Base-by-base conservation (phyloP, 2,888 invertebrate genomes). In the Cyclophora punctaria region DNA sequence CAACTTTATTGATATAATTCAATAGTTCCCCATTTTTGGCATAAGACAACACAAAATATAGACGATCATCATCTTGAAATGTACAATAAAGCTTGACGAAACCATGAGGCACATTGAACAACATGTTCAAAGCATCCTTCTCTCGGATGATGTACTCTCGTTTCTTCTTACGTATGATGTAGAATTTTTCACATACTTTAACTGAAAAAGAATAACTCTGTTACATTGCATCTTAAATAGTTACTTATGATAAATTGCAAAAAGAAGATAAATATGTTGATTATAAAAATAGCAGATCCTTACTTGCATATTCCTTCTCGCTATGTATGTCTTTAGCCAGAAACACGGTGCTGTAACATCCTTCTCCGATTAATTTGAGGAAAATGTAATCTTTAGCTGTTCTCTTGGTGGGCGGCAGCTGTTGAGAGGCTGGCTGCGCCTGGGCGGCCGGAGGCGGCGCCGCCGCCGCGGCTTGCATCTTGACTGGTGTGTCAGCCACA, bases 151-250 rank as follows among this genome's bases (percentile, higher is more conserved):
- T 95, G 81, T 97, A 97, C 73, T 96, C 95, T 67, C 94, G 93
- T 86, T 99, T 99, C 79, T 95, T 95, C 84, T 99, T 98, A 60
- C 94, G 91, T 64, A 98, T 91, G 64, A 99, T 98, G 81, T 97
- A 95, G 48, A 92, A 90, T 88, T 99, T 99, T 73, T 98, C 96
- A 81, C 98, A 95, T n/a, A 98, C 98, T 92, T 99, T 99, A 75
- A 99, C 96, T 95, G 91, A 49, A 92, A 91, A 51, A 5, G 53
- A 48, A 33, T 51, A 52, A 56, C n/a, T 47, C 45, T 20, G 20
- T 37, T 37, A 37, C 4, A 37, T 5, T 37, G 37, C 4, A 37
- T 37, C 37, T 37, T 37, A 5, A 37, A 37, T 37, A 37, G 1
- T 37, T 37, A 5, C 20, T 20, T 20, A 20, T 20, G 20, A 20